Percentiles rank a stretch among this genome's conserved stretches.
Evolutionary conservation across 1,140 invertebrate genomes (phyloP).

Genomic region (Aphaenogaster floridana): DNA sequence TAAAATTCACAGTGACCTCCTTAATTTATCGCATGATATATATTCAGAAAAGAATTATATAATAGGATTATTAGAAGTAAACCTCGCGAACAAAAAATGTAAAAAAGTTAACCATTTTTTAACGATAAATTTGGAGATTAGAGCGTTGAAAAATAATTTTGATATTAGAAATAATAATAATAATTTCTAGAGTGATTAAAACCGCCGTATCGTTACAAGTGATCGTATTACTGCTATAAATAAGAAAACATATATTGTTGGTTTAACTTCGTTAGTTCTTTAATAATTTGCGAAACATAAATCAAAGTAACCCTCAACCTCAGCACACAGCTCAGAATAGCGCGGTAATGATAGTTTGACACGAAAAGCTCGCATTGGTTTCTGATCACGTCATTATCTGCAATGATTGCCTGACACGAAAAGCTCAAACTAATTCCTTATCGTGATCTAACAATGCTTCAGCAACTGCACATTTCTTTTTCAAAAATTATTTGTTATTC

Average conservation of each 20-base stretch:
- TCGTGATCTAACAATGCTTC: conserved; percentile 21
- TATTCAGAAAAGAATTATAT: background rate
- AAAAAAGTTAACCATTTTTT: background rate
- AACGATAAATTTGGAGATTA: background rate
- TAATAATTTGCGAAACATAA: conserved; percentile 28
- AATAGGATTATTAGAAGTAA: background rate
- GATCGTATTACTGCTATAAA: background rate
- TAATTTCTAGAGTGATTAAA: background rate
- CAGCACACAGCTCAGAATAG: background rate
- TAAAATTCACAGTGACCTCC: background rate
- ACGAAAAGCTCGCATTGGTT: conserved; percentile 40
- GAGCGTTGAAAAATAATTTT: background rate
- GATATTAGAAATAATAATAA: background rate
- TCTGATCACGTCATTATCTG: conserved; percentile 47
- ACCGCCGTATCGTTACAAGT: background rate
- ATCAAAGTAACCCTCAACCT: background rate
- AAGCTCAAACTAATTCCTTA: conserved; percentile 31
- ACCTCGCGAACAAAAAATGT: background rate
- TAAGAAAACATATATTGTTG: background rate
- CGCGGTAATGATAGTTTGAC: conserved; percentile 31
- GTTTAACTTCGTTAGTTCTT: background rate
- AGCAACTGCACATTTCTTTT: background rate
- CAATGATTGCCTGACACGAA: conserved; percentile 48
- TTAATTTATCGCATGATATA: background rate
- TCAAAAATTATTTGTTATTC: background rate